Base-by-base conservation (phyloP, 1,140 invertebrate genomes). In the Cardiocondyla obscurior region DNA sequence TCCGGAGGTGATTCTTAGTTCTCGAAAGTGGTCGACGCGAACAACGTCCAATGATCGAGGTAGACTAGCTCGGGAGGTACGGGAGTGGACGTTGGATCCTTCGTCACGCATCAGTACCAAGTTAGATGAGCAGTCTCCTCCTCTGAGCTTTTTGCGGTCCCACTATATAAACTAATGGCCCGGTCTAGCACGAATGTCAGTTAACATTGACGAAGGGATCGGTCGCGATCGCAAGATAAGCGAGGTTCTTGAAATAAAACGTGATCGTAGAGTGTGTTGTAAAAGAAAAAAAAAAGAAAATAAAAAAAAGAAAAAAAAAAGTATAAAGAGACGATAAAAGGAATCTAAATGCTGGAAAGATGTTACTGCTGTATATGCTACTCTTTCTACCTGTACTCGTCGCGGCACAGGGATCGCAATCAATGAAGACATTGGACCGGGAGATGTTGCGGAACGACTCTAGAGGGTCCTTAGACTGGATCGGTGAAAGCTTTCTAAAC, bases 21-120 rank as follows among this genome's bases (percentile, higher is more conserved):
- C 30, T 79, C 44, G 57, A 57, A 28, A 65, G 28, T 33, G 12
- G 58, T 57, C 33, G 58, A 81, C 49, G 14, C 4, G 12, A 44
- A 60, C 49, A 69, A 19, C 64, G 79, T 62, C 89, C 89, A 90
- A 91, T 90, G 83, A 67, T 81, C 72, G 72, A 72, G 69, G 55
- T 69, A 79, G 74, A 46, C 42, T 58, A 53, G 58, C 85, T 72
- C 14, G 46, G 51, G 72, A 57, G 72, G 67, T 67, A 73, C 70
- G 85, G 81, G 83, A 88, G 65, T 89, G 81, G 85, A 85, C 79
- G 84, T 65, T 81, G 60, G 81, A 90, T 90, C 88, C 85, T 89
- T 91, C 90, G 92, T 93, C 89, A 93, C 91, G 92, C 92, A 88
- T 92, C 89, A 90, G 88, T 92, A 89, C 90, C 90, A 76, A 89